Evolutionary conservation across 2,797 vertebrate genomes (phyloP).

Genomic region (Coregonus suidteri): DNA sequence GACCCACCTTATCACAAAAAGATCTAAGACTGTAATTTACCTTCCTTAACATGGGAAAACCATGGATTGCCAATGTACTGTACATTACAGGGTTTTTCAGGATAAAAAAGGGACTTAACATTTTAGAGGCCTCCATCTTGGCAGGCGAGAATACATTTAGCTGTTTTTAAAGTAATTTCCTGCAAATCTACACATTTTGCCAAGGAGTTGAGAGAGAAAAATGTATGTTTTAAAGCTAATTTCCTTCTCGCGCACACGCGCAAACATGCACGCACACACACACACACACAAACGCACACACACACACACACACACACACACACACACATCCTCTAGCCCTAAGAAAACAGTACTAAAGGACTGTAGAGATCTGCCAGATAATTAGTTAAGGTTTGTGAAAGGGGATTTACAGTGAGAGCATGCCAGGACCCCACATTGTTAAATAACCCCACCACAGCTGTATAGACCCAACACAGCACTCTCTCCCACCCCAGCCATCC

Average conservation of each 20-base stretch:
- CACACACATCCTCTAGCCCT: not conserved
- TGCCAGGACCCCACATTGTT: not conserved
- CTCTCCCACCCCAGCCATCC: too few relatives aligned
- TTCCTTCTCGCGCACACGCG: not conserved
- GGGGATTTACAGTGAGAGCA: constrained; percentile 2
- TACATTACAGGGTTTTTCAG: too few relatives aligned
- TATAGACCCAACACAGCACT: not conserved
- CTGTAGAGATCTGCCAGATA: constrained; percentile 20
- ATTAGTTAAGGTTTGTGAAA: constrained; percentile 28
- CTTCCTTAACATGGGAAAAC: too few relatives aligned
- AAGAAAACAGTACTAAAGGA: constrained; percentile 3
- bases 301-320: not conserved
- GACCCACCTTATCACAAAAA: too few relatives aligned
- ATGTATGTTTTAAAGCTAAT: too few relatives aligned
- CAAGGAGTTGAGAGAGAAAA: not conserved
- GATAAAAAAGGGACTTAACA: too few relatives aligned
- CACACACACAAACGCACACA: not conserved
- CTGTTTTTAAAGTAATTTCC: too few relatives aligned
- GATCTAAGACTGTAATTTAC: too few relatives aligned
- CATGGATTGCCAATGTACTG: too few relatives aligned
- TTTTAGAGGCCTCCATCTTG: too few relatives aligned
- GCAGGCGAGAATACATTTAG: too few relatives aligned
- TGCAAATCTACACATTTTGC: too few relatives aligned
- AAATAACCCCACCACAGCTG: constrained; percentile 23
- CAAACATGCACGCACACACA: constrained; percentile 1